Evolutionary conservation across 2,888 invertebrate genomes (phyloP), one percentile per base, ranked within the genome.

Genomic region (Cryptocephalus moraei): DNA sequence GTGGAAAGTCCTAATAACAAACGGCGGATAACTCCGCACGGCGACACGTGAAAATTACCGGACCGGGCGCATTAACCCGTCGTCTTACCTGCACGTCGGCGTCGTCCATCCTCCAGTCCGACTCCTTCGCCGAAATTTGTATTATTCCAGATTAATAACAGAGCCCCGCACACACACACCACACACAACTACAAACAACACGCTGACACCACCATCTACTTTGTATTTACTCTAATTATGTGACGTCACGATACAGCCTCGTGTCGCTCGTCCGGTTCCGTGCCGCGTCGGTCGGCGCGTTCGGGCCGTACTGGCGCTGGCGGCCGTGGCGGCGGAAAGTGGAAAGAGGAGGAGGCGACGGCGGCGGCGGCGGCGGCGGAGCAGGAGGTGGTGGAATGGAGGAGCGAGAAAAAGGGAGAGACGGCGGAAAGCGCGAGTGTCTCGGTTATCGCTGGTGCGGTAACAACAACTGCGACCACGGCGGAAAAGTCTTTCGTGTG

Each of bases 141-240:
- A 69, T 68, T 60, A 58, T 59, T 58, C 57, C 56, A 57, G 60
- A 62, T 63, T 64, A 64, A 66, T 66, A 65, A 65, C 63, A 63
- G 63, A 64, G 63, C 61, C 61, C 63, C 60, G 56, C 60, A 65
- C 62, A 64, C 65, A 74, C 61, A 62, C 63, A 61, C 57, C 60
- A 65, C 62, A 64, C 65, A 74, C 72, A 73, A 74, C 76, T 22
- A 22, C 22, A 22, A 22, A 22, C 22, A 22, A 74, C 76, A 77
- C 77, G 76, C 77, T 75, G 75, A 76, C 75, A 74, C 74, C 75
- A 76, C 75, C 75, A 75, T 78, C 77, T 77, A 79, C 78, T 78
- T 78, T 78, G 78, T 78, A 78, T 78, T 78, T 78, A 78, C 79
- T 78, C 78, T 78, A 79, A 79, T 78, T 78, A 78, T 76, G 73